Percentiles rank a stretch among this genome's conserved stretches.
phyloP scores from a whole-genome alignment of 2,113 vertebrate species.

The Entomyzon cyanotis region DNA sequence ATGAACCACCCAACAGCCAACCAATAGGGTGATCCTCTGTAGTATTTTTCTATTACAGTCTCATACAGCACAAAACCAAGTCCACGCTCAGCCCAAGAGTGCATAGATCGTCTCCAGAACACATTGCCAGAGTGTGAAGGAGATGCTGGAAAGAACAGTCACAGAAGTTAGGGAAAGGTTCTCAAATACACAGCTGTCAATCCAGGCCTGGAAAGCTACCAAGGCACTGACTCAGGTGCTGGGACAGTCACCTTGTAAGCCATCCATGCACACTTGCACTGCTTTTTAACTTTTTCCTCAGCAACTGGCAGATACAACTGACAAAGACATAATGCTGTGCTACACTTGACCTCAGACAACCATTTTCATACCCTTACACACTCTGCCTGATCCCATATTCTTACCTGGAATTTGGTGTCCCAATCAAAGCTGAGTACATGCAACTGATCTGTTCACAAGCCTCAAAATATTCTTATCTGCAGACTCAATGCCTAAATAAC shows the following conservation, averaged over 20 bases:
- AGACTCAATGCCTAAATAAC: neutral
- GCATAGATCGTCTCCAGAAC: neutral
- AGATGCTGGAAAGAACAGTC: neutral
- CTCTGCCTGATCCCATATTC: neutral
- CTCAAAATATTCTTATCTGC: neutral
- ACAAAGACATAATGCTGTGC: neutral
- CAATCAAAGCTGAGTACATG: neutral
- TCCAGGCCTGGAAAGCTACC: neutral
- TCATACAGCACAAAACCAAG: neutral
- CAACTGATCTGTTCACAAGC: neutral
- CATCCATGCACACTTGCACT: neutral
- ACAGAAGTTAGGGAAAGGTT: neutral
- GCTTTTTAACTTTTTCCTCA: neutral
- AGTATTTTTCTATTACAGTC: neutral
- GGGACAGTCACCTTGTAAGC: neutral
- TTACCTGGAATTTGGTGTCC: neutral
- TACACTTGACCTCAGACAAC: neutral
- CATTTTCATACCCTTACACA: neutral
- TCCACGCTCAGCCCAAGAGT: neutral
- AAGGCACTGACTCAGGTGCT: neutral
- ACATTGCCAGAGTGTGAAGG: neutral
- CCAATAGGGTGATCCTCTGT: accelerated
- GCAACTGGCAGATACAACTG: neutral
- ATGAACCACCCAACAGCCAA: neutral
- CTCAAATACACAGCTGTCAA: accelerated